These are phyloP conservation scores for Toxotes lorentzi DNA, from an alignment of 2,797 vertebrate genomes.

Conservation along the genomic window DNA sequence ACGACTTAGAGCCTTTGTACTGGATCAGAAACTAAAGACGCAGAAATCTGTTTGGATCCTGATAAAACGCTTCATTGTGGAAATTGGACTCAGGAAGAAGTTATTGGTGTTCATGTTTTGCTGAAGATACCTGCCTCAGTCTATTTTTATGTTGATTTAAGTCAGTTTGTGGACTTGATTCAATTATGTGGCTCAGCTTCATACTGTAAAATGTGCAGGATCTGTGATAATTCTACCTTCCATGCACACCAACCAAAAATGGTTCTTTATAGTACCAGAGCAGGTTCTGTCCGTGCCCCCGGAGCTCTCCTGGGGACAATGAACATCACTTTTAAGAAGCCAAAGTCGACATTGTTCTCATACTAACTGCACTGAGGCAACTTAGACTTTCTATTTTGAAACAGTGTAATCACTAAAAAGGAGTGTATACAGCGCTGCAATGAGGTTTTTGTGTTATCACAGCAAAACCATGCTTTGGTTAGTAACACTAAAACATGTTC, in stretches of 20 bases:
- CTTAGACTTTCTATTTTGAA: neutral
- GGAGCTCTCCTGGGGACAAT: neutral
- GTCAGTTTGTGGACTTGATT: slow-evolving; percentile 64
- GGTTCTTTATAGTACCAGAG: neutral
- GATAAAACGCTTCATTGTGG: slow-evolving; percentile 82
- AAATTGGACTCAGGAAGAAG: slow-evolving; percentile 61
- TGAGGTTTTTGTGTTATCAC: neutral
- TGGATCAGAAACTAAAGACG: slow-evolving; percentile 74
- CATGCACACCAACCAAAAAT: neutral
- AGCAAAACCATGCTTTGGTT: neutral
- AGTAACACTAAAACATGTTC: neutral
- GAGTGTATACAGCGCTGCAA: neutral
- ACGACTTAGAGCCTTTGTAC: slow-evolving; percentile 69
- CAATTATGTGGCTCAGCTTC: slow-evolving; percentile 43
- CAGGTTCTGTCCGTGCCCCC: neutral
- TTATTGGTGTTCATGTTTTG: slow-evolving; percentile 64
- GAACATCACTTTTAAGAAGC: neutral
- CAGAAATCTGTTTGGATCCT: slow-evolving; percentile 79
- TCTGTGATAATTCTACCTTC: slow-evolving; percentile 25
- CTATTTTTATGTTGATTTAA: slow-evolving; percentile 72
- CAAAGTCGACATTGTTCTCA: neutral
- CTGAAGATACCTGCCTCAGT: slow-evolving; percentile 53
- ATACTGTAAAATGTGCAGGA: slow-evolving; percentile 33
- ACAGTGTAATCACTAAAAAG: neutral
- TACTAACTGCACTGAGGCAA: neutral